Base-by-base conservation (phyloP, 2,113 vertebrate genomes). In the Emydura subglobosa region DNA sequence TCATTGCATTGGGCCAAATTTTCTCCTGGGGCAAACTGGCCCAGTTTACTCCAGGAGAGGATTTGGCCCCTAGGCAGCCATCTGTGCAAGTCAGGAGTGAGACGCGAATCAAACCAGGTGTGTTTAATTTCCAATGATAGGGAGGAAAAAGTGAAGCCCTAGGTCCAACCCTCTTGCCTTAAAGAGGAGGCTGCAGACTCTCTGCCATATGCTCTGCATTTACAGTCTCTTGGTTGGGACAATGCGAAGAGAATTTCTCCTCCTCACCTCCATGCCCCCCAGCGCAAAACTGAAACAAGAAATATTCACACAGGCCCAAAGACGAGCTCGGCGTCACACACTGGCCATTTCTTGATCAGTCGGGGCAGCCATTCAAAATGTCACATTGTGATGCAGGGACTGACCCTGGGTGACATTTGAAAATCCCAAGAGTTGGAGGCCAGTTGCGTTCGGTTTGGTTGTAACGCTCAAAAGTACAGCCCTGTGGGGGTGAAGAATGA, bases 21-120 rank as follows among this genome's bases (percentile, higher is more conserved):
- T 47, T n/a, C 42, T 47, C 84, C 51, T 0, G 80, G 59, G 29
- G 39, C 3, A 29, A 92, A 31, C 1, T 1, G 1, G 44, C 47
- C 31, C 7, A 0, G 17, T 79, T 51, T 76, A 81, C 49, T 2
- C 55, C 34, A 2, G 79, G 94, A 65, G 65, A 6, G 47, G 86
- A 53, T 79, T 27, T 55, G 72, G 44, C 92, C 94, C 80, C 0
- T 2, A 47, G 17, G 16, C 29, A 13, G 17, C 31, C 31, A 34
- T n/a, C 31, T 16, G 55, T 6, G 85, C 57, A 5, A 51, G 1
- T 47, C 88, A n/a, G 87, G 86, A 50, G 53, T 74, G 72, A 74
- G 80, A 72, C n/a, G 59, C 87, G 87, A 74, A n/a, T 47, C 89
- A 85, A 39, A 11, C 83, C 94, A 85, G 94, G 83, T 44, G 91